These are phyloP conservation scores for Andrena chrysosceles DNA, from an alignment of 2,888 invertebrate genomes.

Conservation along the genomic window DNA sequence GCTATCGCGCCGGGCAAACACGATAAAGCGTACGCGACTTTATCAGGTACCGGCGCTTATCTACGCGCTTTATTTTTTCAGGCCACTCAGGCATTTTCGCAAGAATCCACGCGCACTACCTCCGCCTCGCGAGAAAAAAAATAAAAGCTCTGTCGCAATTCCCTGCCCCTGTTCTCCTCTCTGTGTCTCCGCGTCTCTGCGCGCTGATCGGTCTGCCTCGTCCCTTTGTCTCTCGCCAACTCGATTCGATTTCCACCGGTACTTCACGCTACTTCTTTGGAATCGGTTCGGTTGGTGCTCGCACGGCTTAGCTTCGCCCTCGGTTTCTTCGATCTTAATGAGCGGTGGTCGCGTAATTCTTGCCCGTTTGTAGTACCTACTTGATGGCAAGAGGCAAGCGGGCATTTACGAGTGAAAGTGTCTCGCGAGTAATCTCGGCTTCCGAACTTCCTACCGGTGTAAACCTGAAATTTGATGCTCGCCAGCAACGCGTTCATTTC, in stretches of 20 bases:
- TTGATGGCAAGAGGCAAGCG: conserved; percentile 37
- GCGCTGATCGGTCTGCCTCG: background rate
- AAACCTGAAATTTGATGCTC: conserved; percentile 51
- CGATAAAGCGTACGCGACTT: conserved; percentile 77
- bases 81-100: conserved; percentile 82
- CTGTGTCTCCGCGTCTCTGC: background rate
- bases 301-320: too few relatives aligned
- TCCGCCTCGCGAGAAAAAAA: conserved; percentile 27
- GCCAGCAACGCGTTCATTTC: background rate
- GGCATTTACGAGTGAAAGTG: conserved; percentile 49
- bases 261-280: conserved; percentile 7
- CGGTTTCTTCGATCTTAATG: background rate
- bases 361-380: background rate
- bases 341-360: background rate
- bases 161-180: background rate
- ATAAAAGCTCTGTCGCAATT: conserved; percentile 58
- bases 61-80: conserved; percentile 82
- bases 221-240: background rate
- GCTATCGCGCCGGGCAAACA: conserved; percentile 82
- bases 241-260: background rate
- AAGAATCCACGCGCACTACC: conserved; percentile 74
- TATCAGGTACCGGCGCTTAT: conserved; percentile 79
- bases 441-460: conserved; percentile 34
- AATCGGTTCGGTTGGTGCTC: background rate
- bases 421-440: conserved; percentile 31